Conservation (phyloP, 2,113 vertebrate genomes). For the Sinocyclocheilus maitianheensis region DNA sequence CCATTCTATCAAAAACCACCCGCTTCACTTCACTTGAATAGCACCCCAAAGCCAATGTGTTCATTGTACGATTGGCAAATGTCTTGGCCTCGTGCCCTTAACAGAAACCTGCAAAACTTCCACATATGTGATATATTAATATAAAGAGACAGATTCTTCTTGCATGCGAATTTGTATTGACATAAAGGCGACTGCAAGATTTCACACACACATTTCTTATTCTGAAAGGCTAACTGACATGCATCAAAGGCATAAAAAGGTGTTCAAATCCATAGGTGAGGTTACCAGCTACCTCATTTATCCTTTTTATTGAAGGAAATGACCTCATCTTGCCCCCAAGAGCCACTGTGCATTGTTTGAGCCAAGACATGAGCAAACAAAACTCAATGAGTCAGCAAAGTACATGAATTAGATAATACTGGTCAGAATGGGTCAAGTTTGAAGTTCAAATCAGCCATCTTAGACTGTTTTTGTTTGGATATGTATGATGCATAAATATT, state of each 20-base stretch:
- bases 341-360: too few species aligned
- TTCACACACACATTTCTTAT: not conserved
- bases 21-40: not conserved
- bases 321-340: not conserved
- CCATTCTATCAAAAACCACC: not conserved
- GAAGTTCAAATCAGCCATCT: not conserved
- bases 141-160: not conserved
- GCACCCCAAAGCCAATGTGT: not conserved
- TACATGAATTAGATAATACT: not conserved
- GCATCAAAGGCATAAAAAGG: not conserved
- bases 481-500: not conserved
- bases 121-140: not conserved
- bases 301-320: not conserved
- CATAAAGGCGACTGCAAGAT: not conserved
- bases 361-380: not conserved
- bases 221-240: not conserved
- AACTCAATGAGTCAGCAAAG: conserved; percentile 7
- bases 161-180: not conserved
- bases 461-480: not conserved
- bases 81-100: not conserved
- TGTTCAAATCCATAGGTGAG: not conserved
- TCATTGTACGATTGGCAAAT: not conserved
- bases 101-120: not conserved
- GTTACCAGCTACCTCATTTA: not conserved
- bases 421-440: not conserved